These are phyloP conservation scores for Caenorhabditis briggsae DNA, from an alignment of 1,140 invertebrate genomes.

Conservation along the genomic window DNA sequence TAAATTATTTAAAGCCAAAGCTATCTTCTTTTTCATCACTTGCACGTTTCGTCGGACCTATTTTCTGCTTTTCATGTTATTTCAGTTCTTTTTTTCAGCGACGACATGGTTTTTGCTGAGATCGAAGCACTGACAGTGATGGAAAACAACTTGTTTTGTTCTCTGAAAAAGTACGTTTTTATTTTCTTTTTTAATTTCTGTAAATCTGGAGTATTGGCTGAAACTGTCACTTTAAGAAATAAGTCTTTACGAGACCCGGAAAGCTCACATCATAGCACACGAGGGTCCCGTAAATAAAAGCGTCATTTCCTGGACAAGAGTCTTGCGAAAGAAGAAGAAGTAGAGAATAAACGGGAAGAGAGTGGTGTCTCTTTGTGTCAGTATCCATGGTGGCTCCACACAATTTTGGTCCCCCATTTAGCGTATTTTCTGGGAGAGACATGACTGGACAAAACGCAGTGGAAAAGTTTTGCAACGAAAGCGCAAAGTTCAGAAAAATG, in stretches of 20 bases:
- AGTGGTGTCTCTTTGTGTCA: slow-evolving; percentile 40
- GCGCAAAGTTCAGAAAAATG: slow-evolving; percentile 14
- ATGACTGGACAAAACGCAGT: background rate
- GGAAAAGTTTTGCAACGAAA: background rate
- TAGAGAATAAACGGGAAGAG: too few relatives aligned
- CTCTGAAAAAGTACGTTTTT: slow-evolving; percentile 27
- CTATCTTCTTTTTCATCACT: background rate
- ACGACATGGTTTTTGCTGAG: slow-evolving; percentile 49
- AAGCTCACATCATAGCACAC: background rate
- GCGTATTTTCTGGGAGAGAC: background rate
- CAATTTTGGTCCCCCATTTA: background rate
- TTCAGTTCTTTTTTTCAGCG: slow-evolving; percentile 18
- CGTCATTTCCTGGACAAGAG: slow-evolving; percentile 53
- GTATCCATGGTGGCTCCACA: slow-evolving; percentile 19
- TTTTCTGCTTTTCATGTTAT: background rate
- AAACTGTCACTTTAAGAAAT: background rate
- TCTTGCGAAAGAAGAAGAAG: slow-evolving; percentile 2
- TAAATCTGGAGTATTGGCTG: slow-evolving; percentile 32
- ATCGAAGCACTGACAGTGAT: slow-evolving; percentile 59
- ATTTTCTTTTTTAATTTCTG: background rate
- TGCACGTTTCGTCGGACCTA: background rate
- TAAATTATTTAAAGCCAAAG: slow-evolving; percentile 18
- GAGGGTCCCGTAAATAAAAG: slow-evolving; percentile 26
- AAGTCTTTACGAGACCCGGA: too few relatives aligned
- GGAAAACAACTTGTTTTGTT: slow-evolving; percentile 59